These are phyloP conservation scores for Heteractis magnifica DNA, from an alignment of 92 coral and sea anemone species.

Conservation along the genomic window DNA sequence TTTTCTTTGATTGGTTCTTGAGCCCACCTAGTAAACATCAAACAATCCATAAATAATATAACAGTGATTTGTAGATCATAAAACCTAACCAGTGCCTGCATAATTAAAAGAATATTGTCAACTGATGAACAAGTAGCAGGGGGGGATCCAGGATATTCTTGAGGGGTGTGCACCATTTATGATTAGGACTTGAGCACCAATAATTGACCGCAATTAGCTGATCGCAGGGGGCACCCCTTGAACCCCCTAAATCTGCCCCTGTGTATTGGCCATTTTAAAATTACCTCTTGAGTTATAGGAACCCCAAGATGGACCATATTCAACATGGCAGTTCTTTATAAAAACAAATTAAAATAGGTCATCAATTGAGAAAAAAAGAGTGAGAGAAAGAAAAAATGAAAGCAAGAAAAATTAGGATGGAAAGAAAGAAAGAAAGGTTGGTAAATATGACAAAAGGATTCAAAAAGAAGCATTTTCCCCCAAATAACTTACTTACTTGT, in stretches of 20 bases:
- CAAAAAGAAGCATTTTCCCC: too few relatives aligned
- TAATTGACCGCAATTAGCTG: too few relatives aligned
- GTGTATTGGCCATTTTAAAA: constrained; percentile 1
- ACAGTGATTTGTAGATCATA: background rate
- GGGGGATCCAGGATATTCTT: too few relatives aligned
- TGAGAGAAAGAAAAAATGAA: background rate
- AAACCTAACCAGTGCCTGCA: too few relatives aligned
- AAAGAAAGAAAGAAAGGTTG: background rate
- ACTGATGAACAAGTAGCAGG: too few relatives aligned
- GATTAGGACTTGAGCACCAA: too few relatives aligned
- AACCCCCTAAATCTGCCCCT: too few relatives aligned
- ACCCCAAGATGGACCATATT: constrained; percentile 94
- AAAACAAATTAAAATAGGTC: background rate
- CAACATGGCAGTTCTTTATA: constrained; percentile 64
- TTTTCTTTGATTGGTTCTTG: constrained; percentile 51
- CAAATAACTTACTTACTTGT: constrained; percentile 53
- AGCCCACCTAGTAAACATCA: constrained; percentile 6
- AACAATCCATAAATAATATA: background rate
- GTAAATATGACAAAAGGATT: background rate
- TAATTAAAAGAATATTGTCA: background rate
- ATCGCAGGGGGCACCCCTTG: too few relatives aligned
- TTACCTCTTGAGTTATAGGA: constrained; percentile 83
- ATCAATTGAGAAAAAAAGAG: background rate
- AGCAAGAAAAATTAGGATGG: background rate
- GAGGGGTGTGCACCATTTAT: too few relatives aligned